Evolutionary conservation across 2,888 invertebrate species (phyloP), one percentile per base, ranked within the genome.

Genomic region (Rhimphoctona megacephalus): DNA sequence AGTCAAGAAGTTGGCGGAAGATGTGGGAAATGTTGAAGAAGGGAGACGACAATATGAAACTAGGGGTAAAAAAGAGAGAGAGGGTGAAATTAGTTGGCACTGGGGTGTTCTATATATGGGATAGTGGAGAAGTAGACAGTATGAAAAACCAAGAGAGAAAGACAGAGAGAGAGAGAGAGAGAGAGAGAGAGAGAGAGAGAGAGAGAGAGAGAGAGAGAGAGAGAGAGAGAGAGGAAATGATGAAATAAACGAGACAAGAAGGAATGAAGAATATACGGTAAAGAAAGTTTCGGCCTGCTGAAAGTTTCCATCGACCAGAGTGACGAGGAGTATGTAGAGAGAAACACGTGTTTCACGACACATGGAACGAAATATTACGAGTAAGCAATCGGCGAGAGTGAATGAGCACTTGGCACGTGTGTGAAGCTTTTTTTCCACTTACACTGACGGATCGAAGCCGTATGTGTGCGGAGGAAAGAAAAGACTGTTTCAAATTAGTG

Each of bases 271-370:
- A 83, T 70, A 25, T 25, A 57, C n/a, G n/a, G 61, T 80, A 80
- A 30, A 81, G 85, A 87, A 77, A 89, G 57, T 80, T 73, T 52
- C 54, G 70, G 49, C n/a, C 72, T 52, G 57, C n/a, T 43, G 81
- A 67, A 76, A 69, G 17, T 82, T 86, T 82, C 82, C 86, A 14
- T 46, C 52, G 84, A 78, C 85, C 61, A 36, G 30, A 67, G 36
- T 36, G 66, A 86, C 69, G 70, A 87, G 54, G 74, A 61, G 30
- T 17, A 84, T 73, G 82, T 64, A 25, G 61, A 30, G 46, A 30
- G 76, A 73, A 87, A 87, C 89, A 89, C 85, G 85, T 88, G 89
- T 86, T 85, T 81, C 80, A 73, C 72, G 86, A 85, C 85, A 87
- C 85, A 83, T 80, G 85, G 70, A 85, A 82, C 70, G 64, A 76